Percentiles rank a stretch among this genome's conserved stretches.
Evolutionary conservation across 2,888 invertebrate species (phyloP).

Genomic region (Tineola bisselliella): DNA sequence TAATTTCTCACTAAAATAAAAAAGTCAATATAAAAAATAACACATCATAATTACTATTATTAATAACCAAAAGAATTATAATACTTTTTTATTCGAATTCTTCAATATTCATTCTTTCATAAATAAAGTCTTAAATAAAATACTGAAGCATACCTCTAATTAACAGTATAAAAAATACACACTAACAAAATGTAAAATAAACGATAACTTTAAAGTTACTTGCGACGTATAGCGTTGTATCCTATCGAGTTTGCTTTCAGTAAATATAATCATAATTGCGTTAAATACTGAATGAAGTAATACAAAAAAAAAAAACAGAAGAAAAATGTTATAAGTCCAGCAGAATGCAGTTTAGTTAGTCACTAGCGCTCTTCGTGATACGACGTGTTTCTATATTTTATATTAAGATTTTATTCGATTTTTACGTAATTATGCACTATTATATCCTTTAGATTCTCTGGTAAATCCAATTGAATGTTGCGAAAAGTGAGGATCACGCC

Average conservation of each 20-base stretch:
- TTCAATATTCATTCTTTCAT: not conserved
- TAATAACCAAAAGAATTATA: not conserved
- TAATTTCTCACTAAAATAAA: not conserved
- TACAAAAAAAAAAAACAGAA: no score
- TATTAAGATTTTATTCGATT: no score
- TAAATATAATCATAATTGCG: slow-evolving; percentile 42
- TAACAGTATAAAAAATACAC: slow-evolving; percentile 43
- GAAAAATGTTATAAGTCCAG: no score
- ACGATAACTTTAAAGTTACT: no score
- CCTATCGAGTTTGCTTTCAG: slow-evolving; percentile 7
- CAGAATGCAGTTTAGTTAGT: no score
- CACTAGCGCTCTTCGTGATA: no score
- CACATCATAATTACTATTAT: not conserved
- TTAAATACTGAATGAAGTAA: no score
- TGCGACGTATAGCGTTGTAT: slow-evolving; percentile 2
- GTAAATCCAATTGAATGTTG: no score
- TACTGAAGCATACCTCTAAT: slow-evolving; percentile 54
- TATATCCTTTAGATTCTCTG: no score
- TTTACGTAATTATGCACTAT: no score
- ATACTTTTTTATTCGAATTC: not conserved
- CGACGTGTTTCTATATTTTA: no score
- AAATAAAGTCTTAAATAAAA: slow-evolving; percentile 29
- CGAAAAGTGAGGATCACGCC: no score
- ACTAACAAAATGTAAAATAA: slow-evolving; percentile 26
- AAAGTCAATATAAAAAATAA: slow-evolving; percentile 5